phyloP scores from a whole-genome alignment of 2,113 vertebrate species.

The Heterocephalus glaber region DNA sequence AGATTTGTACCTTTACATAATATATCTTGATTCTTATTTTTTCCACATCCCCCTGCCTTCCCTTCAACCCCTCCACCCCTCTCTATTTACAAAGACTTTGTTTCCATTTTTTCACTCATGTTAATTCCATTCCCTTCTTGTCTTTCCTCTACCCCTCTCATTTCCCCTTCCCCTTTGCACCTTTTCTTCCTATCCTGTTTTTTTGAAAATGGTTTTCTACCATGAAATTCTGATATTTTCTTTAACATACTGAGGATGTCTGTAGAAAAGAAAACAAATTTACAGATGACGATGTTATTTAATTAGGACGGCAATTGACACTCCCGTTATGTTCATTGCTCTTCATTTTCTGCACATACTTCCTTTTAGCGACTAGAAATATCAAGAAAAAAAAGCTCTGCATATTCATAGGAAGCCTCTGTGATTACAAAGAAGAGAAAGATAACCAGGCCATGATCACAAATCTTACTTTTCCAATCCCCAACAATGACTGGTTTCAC shows the following conservation, averaged over 20 bases:
- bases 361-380: slow-evolving; percentile 15
- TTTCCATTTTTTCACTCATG: no score
- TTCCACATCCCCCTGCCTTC: no score
- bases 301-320: not conserved
- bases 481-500: not conserved
- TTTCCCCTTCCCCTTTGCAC: no score
- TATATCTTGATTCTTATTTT: no score
- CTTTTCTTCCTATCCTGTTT: no score
- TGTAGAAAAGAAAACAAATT: not conserved
- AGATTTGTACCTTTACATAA: no score
- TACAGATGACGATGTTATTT: slow-evolving; percentile 6
- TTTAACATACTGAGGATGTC: slow-evolving; percentile 22
- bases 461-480: not conserved
- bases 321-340: slow-evolving; percentile 13
- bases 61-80: no score
- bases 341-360: not conserved
- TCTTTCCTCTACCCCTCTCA: no score
- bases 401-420: not conserved
- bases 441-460: not conserved
- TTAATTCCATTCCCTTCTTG: no score
- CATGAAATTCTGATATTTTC: slow-evolving; percentile 46
- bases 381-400: not conserved
- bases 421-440: slow-evolving; percentile 32
- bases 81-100: no score
- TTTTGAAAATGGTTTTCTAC: slow-evolving; percentile 21